Percentiles rank a stretch among this genome's conserved stretches.
These are phyloP conservation scores for Leucophenga varia DNA, from an alignment of 1,140 invertebrate genomes.

Conservation along the genomic window DNA sequence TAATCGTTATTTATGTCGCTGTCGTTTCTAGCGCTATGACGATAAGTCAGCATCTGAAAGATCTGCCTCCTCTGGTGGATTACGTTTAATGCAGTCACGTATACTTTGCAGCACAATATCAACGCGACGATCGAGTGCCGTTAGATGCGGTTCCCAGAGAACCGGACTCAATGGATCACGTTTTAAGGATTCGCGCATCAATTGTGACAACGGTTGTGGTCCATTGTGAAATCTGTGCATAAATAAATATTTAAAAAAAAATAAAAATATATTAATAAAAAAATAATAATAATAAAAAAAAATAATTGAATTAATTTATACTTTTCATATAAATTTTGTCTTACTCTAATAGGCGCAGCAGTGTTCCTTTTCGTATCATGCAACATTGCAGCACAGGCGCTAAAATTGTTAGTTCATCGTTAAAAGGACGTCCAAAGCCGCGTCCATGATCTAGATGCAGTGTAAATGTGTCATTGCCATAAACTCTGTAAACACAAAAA, in stretches of 20 bases:
- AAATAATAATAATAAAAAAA: not conserved
- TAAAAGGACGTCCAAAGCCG: slow-evolving; percentile 86
- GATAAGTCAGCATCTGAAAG: slow-evolving; percentile 43
- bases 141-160: slow-evolving; percentile 84
- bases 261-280: not conserved
- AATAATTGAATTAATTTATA: not conserved
- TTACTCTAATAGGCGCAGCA: slow-evolving; percentile 72
- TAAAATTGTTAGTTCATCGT: slow-evolving; percentile 92
- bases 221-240: slow-evolving; percentile 79
- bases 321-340: slow-evolving; percentile 35
- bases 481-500: slow-evolving; percentile 66
- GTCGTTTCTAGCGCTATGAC: slow-evolving; percentile 55
- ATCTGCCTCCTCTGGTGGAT: slow-evolving; percentile 46
- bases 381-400: slow-evolving; percentile 93
- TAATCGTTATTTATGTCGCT: no score
- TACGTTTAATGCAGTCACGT: slow-evolving; percentile 70
- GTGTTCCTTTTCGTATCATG: slow-evolving; percentile 75
- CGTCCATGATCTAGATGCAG: slow-evolving; percentile 92
- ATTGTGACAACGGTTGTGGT: slow-evolving; percentile 72
- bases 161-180: slow-evolving; percentile 82
- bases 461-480: slow-evolving; percentile 91
- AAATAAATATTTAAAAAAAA: slow-evolving; percentile 6
- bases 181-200: slow-evolving; percentile 75
- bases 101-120: slow-evolving; percentile 76
- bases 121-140: slow-evolving; percentile 83